Percentiles rank a stretch among this genome's conserved stretches.
Conservation (phyloP, 2,113 vertebrate species). For the Sturnira hondurensis region DNA sequence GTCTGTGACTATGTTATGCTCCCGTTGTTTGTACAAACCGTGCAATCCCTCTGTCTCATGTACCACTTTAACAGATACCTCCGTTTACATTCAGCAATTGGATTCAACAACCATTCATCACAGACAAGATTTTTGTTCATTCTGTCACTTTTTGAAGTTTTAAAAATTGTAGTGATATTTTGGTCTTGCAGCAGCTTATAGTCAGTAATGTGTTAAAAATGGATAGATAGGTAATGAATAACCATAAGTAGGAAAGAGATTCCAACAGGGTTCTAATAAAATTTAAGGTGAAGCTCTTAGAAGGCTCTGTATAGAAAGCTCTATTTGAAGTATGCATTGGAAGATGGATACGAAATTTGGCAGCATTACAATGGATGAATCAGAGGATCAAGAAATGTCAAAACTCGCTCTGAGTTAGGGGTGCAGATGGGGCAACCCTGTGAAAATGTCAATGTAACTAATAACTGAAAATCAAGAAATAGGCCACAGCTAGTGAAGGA, state of each 20-base stretch:
- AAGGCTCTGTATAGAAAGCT: not conserved
- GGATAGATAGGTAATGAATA: not conserved
- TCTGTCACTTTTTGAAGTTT: not conserved
- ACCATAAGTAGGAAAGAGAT: not conserved
- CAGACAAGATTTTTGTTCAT: not conserved
- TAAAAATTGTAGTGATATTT: not conserved
- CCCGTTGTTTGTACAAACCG: not conserved
- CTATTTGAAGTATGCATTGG: not conserved
- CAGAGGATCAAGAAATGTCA: not conserved
- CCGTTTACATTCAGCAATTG: not conserved
- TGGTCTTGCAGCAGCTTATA: not conserved
- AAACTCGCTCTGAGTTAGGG: not conserved
- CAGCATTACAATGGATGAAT: not conserved
- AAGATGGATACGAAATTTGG: slow-evolving; percentile 15
- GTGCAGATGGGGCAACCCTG: not conserved
- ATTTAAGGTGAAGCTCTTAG: not conserved
- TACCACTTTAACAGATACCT: not conserved
- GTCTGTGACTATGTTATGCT: not conserved
- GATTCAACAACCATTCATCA: not conserved
- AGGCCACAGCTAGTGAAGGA: not conserved
- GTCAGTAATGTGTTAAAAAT: not conserved
- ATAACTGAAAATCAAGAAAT: not conserved
- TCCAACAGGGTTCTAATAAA: not conserved
- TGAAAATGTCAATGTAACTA: not conserved
- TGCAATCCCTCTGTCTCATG: not conserved